Evolutionary conservation across 1,140 invertebrate genomes (phyloP), one percentile per base, ranked within the genome.

Genomic region (Agrypnia vestita): DNA sequence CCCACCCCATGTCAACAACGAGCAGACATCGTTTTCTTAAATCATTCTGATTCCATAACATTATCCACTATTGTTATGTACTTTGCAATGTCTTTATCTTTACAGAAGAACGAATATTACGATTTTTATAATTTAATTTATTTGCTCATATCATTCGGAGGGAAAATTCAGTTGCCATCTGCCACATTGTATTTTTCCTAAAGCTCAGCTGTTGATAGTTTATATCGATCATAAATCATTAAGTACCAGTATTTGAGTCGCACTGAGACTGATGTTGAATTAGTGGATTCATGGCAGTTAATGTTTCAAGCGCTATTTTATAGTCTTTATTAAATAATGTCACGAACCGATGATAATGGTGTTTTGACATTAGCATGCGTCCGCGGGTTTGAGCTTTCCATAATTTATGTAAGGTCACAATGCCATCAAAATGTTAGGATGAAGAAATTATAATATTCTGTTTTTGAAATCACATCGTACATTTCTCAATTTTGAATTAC

Each of bases 121-220:
- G 6, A 35, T 35, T 35, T 35, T 35, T 35, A 6, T 51, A 13
- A 15, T 51, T 51, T 64, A 25, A 64, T n/a, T 64, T 25, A 13
- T 35, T 13, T 35, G 13, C 21, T 44, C 25, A 71, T 51, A 3
- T 51, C 49, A 74, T 55, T 74, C 51, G 51, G 71, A 74, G 71
- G 51, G 53, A 74, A 56, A 62, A 74, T 49, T 19, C 56, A 49
- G 25, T 64, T 44, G 19, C 76, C 76, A 78, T 44, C 76, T 78
- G 76, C 76, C 76, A 78, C 76, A 78, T 78, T 35, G 67, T 78
- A 78, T 77, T 67, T 51, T 56, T 59, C 19, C 25, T 15, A 56
- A 19, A 25, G 17, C 76, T 78, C 76, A 78, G 76, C 76, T 78
- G 76, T 78, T 78, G 51, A 72, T 59, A 43, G 53, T 56, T 67